These are phyloP conservation scores for Buphagus erythrorhynchus DNA, from an alignment of 2,797 vertebrate genomes.

Conservation along the genomic window DNA sequence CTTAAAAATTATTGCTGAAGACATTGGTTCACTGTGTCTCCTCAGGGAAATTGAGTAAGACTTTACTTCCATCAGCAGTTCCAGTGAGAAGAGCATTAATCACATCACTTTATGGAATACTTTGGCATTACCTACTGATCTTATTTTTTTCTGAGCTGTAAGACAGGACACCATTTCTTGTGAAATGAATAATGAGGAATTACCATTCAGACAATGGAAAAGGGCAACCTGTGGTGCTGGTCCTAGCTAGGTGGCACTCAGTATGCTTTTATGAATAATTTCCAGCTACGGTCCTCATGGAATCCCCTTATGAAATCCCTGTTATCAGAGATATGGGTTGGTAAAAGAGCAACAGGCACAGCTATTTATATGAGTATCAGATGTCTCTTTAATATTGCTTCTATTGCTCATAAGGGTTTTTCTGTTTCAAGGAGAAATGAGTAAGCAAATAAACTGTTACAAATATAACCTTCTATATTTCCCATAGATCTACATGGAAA, in stretches of 20 bases:
- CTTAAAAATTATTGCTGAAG: slow-evolving; percentile 55
- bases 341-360: neutral
- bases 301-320: neutral
- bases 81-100: slow-evolving; percentile 62
- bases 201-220: neutral
- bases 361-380: neutral
- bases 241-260: neutral
- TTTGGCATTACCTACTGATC: neutral
- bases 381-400: neutral
- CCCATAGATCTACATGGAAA: neutral
- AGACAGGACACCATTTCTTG: slow-evolving; percentile 18
- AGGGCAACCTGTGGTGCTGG: neutral
- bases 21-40: slow-evolving; percentile 13
- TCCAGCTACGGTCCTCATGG: neutral
- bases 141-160: neutral
- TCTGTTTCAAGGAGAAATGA: neutral
- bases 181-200: neutral
- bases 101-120: slow-evolving; percentile 35
- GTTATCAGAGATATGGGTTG: neutral
- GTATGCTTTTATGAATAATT: slow-evolving; percentile 11
- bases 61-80: slow-evolving; percentile 65
- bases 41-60: slow-evolving; percentile 40
- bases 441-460: neutral
- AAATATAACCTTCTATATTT: neutral
- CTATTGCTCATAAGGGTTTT: neutral